Base-by-base conservation (phyloP, 2,888 invertebrate genomes). In the Drosophila suboccidentalis region DNA sequence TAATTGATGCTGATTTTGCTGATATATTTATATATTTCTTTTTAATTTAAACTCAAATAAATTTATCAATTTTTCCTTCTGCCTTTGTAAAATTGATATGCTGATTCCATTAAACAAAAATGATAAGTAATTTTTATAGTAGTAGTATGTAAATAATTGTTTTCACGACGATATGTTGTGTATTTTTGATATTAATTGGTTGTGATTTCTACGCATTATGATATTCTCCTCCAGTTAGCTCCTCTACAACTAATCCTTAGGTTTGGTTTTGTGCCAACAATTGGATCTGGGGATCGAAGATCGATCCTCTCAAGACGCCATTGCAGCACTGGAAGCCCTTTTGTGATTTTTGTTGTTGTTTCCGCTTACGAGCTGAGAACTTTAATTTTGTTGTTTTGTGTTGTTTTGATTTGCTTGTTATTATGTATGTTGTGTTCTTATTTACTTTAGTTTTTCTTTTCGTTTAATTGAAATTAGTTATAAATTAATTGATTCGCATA, bases 401-500 rank as follows among this genome's bases (percentile, higher is more conserved):
- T 54, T 58, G 17, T 62, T 50, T 57, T 71, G 69, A 71, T 75
- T 69, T 64, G 47, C 61, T 76, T 77, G 50, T 26, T 51, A 54
- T 43, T 53, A 34, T 61, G 29, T 59, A 67, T 76, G 68, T 65
- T 54, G 67, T 59, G 55, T 62, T 57, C 41, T 69, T 70, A 67
- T 66, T 69, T 62, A 61, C 47, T 54, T 63, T 71, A 75, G 67
- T 71, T 44, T 57, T 64, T 70, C 63, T 22, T 53, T 72, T 73
- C 71, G 50, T 77, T 87, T 89, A 87, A 86, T 87, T 89, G 89
- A 92, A 92, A 92, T 91, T 92, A 92, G 92, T 92, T 92, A 90
- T 84, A 92, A 92, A 92, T 91, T 92, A 92, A 92, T 92, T 92
- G 92, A 92, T 92, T 91, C 92, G 91, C 91, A 92, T 92, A 92